Conservation (phyloP, 92 coral and sea anemone species). For the Montipora capitata region DNA sequence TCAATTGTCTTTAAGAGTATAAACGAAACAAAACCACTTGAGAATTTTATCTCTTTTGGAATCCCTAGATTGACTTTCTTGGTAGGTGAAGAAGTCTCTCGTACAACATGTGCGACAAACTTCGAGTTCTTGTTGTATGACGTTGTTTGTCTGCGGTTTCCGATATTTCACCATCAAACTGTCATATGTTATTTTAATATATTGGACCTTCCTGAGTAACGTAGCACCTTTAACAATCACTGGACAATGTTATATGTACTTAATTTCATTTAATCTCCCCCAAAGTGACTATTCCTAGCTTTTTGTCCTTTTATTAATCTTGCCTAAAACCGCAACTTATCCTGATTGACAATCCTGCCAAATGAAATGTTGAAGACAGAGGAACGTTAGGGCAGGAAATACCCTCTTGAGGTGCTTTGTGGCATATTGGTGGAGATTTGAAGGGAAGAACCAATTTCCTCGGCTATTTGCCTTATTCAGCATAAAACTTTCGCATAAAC, state of each 20-base stretch:
- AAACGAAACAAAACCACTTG: too few relatives aligned
- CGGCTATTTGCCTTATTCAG: too few relatives aligned
- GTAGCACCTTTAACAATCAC: too few relatives aligned
- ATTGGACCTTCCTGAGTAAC: not conserved
- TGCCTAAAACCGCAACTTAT: slow-evolving; percentile 37
- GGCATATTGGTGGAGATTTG: too few relatives aligned
- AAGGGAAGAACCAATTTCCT: too few relatives aligned
- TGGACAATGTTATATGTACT: not conserved
- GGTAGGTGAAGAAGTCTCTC: too few relatives aligned
- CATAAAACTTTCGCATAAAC: too few relatives aligned
- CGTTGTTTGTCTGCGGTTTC: not conserved
- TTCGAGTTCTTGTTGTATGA: too few relatives aligned
- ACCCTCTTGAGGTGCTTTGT: not conserved
- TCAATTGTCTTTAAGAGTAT: too few relatives aligned
- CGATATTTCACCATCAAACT: not conserved
- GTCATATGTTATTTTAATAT: not conserved
- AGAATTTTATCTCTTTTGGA: too few relatives aligned
- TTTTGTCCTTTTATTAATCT: slow-evolving; percentile 23
- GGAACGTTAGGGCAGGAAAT: not conserved
- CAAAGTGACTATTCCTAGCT: not conserved
- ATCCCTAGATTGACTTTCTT: too few relatives aligned
- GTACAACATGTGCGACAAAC: not conserved
- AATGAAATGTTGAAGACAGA: not conserved
- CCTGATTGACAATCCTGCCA: not conserved
- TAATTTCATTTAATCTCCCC: not conserved